Evolutionary conservation across 1,140 invertebrate species (phyloP).

Genomic region (Cryptotermes secundus): DNA sequence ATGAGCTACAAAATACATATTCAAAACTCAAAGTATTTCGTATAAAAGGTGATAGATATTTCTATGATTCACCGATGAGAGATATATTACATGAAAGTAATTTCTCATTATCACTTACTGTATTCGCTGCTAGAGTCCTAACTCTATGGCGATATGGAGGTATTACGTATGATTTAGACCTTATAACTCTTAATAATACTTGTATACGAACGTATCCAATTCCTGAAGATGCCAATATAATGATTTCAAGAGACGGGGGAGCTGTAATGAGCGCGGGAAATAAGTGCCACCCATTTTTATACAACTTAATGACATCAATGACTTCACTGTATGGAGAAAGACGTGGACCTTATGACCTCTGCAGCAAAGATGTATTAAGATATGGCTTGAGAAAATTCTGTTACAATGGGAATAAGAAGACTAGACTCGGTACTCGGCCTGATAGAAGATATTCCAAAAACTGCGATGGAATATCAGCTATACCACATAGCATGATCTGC

Average conservation of each 20-base stretch:
- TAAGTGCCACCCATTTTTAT: background rate
- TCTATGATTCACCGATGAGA: background rate
- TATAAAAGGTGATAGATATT: background rate
- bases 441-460: background rate
- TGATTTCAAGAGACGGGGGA: background rate
- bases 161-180: background rate
- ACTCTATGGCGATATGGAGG: background rate
- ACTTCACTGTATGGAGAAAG: background rate
- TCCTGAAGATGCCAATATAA: background rate
- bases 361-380: background rate
- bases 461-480: background rate
- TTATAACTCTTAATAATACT: background rate
- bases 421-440: background rate
- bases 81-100: background rate
- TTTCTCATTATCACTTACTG: background rate
- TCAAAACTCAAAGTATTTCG: background rate
- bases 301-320: background rate
- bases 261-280: background rate
- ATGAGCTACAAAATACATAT: background rate
- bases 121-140: background rate
- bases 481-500: background rate
- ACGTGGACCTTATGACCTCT: background rate
- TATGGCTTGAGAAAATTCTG: background rate
- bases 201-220: background rate
- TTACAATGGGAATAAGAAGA: background rate